Evolutionary conservation across 2,113 vertebrate species (phyloP).

Genomic region (Pseudopipra pipra): DNA sequence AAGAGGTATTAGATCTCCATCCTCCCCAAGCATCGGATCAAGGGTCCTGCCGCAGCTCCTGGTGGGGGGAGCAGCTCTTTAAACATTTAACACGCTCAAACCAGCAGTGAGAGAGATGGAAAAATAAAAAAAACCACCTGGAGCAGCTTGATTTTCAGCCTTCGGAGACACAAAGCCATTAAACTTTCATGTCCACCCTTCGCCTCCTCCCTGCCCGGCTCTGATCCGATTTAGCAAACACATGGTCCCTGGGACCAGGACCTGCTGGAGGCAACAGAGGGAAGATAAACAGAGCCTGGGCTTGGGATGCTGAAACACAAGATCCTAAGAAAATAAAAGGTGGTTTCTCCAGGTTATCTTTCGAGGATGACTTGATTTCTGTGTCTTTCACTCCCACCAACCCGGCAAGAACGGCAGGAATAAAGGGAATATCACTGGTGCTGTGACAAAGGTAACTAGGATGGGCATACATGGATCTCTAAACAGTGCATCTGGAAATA

Average conservation of each 20-base stretch:
- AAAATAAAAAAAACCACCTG: not conserved
- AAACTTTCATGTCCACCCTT: constrained; percentile 35
- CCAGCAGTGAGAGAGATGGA: not conserved
- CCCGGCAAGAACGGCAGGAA: no score
- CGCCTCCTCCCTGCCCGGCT: not conserved
- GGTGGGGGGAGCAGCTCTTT: not conserved
- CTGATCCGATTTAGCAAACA: not conserved
- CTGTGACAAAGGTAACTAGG: not conserved
- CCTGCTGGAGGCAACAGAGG: not conserved
- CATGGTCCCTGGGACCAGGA: accelerated
- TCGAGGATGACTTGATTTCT: not conserved
- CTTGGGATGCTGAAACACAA: no score
- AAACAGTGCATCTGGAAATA: not conserved
- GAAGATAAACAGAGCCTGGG: not conserved
- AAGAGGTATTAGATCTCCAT: not conserved
- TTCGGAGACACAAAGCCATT: constrained; percentile 1
- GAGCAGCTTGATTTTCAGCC: constrained; percentile 2
- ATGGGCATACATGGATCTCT: no score
- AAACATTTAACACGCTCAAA: constrained; percentile 1
- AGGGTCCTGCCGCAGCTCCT: not conserved
- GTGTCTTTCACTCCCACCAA: not conserved
- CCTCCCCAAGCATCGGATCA: not conserved
- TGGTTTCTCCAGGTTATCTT: not conserved
- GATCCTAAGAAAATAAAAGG: not conserved
- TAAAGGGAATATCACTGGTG: not conserved